phyloP scores from a whole-genome alignment of 2,888 invertebrate species.

The Scotopteryx bipunctaria region DNA sequence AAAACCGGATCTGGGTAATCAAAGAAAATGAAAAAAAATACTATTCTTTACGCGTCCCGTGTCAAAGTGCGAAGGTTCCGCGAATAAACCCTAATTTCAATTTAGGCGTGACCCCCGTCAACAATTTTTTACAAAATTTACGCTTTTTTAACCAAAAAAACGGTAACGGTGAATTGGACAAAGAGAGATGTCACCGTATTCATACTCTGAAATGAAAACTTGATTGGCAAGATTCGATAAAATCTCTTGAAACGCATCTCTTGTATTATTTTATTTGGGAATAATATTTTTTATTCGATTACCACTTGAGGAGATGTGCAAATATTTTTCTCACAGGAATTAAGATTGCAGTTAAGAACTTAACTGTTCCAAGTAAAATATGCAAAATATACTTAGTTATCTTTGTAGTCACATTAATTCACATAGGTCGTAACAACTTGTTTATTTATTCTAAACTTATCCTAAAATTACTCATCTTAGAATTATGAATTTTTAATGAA shows the following conservation, averaged over 20 bases:
- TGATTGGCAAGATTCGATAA: slow-evolving; percentile 75
- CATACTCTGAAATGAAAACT: slow-evolving; percentile 77
- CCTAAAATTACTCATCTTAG: slow-evolving; percentile 32
- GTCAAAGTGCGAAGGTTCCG: slow-evolving; percentile 78
- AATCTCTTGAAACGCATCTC: slow-evolving; percentile 71
- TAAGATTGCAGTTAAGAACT: slow-evolving; percentile 40
- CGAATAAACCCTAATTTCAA: slow-evolving; percentile 77
- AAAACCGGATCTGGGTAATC: slow-evolving; percentile 72
- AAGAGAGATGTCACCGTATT: slow-evolving; percentile 69
- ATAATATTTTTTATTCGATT: slow-evolving; percentile 59
- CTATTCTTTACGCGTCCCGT: slow-evolving; percentile 66
- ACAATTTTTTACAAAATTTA: slow-evolving; percentile 72
- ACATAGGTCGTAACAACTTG: slow-evolving; percentile 4
- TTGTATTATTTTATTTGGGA: slow-evolving; percentile 51
- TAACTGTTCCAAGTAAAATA: slow-evolving; percentile 8
- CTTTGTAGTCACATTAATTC: slow-evolving; percentile 5
- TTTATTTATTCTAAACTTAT: slow-evolving; percentile 40
- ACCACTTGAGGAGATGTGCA: slow-evolving; percentile 51
- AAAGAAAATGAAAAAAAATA: slow-evolving; percentile 54
- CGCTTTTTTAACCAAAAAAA: slow-evolving; percentile 70
- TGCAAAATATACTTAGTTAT: slow-evolving; percentile 3
- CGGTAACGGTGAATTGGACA: slow-evolving; percentile 71
- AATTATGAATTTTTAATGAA: slow-evolving; percentile 59
- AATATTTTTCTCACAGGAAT: slow-evolving; percentile 69
- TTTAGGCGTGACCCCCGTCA: slow-evolving; percentile 81